Conservation (phyloP, 2,797 vertebrate genomes). For the Columba guinea region DNA sequence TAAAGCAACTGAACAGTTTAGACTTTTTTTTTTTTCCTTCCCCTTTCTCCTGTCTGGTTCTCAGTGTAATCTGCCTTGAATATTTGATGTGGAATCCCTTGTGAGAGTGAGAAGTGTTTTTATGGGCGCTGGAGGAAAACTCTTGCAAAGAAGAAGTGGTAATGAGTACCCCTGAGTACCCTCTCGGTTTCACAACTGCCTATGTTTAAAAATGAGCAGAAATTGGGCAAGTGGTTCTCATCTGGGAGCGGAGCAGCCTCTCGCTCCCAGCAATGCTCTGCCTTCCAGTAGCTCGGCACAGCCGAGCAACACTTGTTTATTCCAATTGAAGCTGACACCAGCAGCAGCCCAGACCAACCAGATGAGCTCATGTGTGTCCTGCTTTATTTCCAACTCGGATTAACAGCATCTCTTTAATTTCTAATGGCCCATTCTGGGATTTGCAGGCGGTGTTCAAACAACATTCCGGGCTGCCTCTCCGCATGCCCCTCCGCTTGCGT, state of each 20-base stretch:
- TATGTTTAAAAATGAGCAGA: conserved; percentile 41
- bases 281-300: neutral
- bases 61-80: conserved; percentile 39
- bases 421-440: neutral
- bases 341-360: neutral
- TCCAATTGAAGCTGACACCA: conserved; percentile 45
- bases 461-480: fast-evolving
- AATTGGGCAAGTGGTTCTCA: conserved; percentile 42
- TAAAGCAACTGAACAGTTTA: conserved; percentile 39
- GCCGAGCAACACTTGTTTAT: conserved; percentile 13
- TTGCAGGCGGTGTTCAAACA: neutral
- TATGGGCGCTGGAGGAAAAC: conserved; percentile 23
- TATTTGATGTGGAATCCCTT: conserved; percentile 47
- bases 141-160: conserved; percentile 29
- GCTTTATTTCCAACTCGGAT: neutral
- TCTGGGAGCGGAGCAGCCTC: neutral
- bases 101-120: neutral
- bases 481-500: fast-evolving
- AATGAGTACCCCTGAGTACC: conserved; percentile 68
- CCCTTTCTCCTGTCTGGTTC: neutral
- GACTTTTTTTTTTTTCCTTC: neutral
- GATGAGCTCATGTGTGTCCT: neutral
- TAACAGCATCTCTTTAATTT: conserved; percentile 1
- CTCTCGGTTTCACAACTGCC: neutral
- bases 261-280: neutral